phyloP scores from a whole-genome alignment of 2,888 invertebrate species.

The Stenotaenia linearis region DNA sequence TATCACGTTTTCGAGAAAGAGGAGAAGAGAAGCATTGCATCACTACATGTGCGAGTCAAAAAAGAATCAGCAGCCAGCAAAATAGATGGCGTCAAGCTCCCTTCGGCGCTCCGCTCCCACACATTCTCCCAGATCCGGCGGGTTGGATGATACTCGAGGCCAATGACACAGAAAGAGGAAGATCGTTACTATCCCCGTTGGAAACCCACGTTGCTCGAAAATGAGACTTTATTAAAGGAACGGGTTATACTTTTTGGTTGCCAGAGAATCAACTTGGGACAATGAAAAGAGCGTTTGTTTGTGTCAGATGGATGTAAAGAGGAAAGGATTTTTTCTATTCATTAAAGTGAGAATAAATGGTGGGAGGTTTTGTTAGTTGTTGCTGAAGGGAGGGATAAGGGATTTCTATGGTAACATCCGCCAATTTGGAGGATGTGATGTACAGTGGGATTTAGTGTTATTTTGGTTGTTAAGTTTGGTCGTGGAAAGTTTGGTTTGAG shows the following conservation, averaged over 20 bases:
- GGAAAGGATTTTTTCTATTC: background rate
- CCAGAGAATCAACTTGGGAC: background rate
- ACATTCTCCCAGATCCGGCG: background rate
- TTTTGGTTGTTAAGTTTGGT: too few relatives aligned
- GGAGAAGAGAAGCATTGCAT: background rate
- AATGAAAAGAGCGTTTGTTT: background rate
- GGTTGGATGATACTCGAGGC: slow-evolving; percentile 1
- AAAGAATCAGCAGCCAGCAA: slow-evolving; percentile 1
- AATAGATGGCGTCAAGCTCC: background rate
- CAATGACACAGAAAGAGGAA: slow-evolving; percentile 4
- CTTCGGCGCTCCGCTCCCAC: background rate
- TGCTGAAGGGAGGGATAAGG: too few relatives aligned
- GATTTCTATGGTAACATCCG: background rate
- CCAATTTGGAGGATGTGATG: too few relatives aligned
- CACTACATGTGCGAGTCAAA: background rate
- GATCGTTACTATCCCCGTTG: background rate
- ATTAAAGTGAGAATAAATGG: background rate
- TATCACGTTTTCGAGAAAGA: background rate
- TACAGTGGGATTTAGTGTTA: too few relatives aligned
- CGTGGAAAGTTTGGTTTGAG: too few relatives aligned
- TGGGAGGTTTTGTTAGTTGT: too few relatives aligned
- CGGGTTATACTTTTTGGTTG: background rate
- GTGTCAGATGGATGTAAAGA: background rate
- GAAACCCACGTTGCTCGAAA: background rate
- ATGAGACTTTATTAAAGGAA: background rate